Percentiles rank a stretch among this genome's conserved stretches.
Evolutionary conservation across 2,888 invertebrate genomes (phyloP).

Genomic region (Lasioglossum calceatum): DNA sequence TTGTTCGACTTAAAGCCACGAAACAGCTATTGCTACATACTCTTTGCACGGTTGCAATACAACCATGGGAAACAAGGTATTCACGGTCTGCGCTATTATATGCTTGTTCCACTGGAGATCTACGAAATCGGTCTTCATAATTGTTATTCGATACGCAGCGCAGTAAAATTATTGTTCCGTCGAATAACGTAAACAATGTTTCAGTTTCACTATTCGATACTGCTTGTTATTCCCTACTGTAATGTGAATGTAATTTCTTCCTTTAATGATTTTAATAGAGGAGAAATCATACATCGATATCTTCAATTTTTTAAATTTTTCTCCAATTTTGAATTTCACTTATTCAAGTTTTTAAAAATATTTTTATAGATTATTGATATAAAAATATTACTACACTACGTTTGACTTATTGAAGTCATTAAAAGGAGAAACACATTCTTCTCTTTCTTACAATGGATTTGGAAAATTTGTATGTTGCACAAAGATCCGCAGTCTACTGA

Average conservation of each 20-base stretch:
- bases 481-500: too few relatives aligned
- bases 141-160: neutral
- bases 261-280: too few relatives aligned
- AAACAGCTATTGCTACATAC: conserved; percentile 52
- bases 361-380: too few relatives aligned
- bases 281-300: too few relatives aligned
- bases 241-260: too few relatives aligned
- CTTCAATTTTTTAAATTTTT: too few relatives aligned
- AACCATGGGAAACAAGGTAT: neutral
- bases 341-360: too few relatives aligned
- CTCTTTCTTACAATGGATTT: neutral
- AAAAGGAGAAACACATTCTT: neutral
- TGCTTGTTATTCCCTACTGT: too few relatives aligned
- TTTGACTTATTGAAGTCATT: neutral
- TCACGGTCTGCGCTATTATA: neutral
- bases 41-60: conserved; percentile 10
- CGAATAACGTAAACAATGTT: neutral
- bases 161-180: neutral
- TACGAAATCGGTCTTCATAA: neutral
- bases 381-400: neutral
- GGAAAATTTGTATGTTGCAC: neutral
- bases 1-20: conserved; percentile 48
- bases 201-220: too few relatives aligned
- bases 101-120: neutral
- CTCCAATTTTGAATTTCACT: too few relatives aligned